A percentile compares a stretch with the other conserved stretches of the same genome.
These are phyloP conservation scores for Drosophila quasianomalipes DNA, from an alignment of 2,888 invertebrate species.

Conservation along the genomic window DNA sequence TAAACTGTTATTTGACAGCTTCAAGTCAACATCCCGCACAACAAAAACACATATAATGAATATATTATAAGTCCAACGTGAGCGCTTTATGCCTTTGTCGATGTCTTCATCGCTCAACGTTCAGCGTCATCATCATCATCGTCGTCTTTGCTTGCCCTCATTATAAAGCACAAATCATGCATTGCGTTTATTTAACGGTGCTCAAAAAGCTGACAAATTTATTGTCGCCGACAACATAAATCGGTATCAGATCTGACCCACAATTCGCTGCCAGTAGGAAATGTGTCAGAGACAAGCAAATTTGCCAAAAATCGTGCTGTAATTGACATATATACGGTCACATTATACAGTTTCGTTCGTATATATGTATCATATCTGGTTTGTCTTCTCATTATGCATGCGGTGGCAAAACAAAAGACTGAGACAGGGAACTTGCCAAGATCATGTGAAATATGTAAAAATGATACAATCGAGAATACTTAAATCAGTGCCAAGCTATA, in stretches of 20 bases:
- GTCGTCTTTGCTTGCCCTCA: slow-evolving; percentile 62
- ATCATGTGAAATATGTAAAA: slow-evolving; percentile 31
- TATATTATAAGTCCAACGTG: slow-evolving; percentile 56
- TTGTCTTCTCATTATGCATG: slow-evolving; percentile 70
- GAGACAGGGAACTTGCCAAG: slow-evolving; percentile 48
- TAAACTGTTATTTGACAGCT: slow-evolving; percentile 23
- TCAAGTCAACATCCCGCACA: slow-evolving; percentile 2
- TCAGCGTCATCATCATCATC: slow-evolving; percentile 18
- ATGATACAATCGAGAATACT: slow-evolving; percentile 8
- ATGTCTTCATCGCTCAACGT: slow-evolving; percentile 38
- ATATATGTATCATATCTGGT: slow-evolving; percentile 12
- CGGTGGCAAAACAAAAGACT: slow-evolving; percentile 58
- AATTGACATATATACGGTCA: slow-evolving; percentile 73
- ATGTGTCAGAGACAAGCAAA: slow-evolving; percentile 71
- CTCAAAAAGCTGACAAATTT: slow-evolving; percentile 78
- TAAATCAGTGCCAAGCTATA: neutral
- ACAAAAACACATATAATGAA: slow-evolving; percentile 42
- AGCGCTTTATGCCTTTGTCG: slow-evolving; percentile 35
- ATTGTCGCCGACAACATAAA: slow-evolving; percentile 73
- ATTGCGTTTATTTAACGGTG: slow-evolving; percentile 81
- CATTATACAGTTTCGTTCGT: slow-evolving; percentile 47
- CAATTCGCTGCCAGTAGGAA: slow-evolving; percentile 59
- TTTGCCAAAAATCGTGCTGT: slow-evolving; percentile 81
- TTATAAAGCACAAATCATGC: slow-evolving; percentile 82
- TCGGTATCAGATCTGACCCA: slow-evolving; percentile 69